phyloP scores from a whole-genome alignment of 2,888 invertebrate genomes.

The Trachelus troglodyta region DNA sequence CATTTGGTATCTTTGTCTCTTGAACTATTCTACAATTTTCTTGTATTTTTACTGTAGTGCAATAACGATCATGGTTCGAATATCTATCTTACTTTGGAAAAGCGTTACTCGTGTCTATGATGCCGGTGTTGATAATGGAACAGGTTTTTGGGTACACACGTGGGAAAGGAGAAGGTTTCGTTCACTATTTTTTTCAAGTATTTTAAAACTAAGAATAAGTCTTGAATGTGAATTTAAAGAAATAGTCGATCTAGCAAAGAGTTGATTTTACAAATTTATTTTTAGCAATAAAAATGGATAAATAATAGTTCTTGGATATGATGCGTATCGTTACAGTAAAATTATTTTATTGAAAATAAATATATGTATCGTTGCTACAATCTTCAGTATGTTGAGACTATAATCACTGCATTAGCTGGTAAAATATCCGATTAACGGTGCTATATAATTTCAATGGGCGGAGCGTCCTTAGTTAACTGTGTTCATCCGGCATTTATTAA shows the following conservation, averaged over 20 bases:
- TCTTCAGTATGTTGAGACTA: not conserved
- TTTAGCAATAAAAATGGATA: not conserved
- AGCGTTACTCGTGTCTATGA: not conserved
- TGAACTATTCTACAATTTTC: not conserved
- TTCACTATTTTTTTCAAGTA: not conserved
- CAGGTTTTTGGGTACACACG: not conserved
- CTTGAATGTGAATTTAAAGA: not conserved
- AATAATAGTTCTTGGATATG: not conserved
- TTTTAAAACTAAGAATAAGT: not conserved
- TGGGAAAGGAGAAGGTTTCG: not conserved
- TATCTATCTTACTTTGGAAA: not conserved
- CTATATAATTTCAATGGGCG: not conserved
- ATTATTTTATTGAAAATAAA: not conserved
- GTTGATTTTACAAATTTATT: not conserved
- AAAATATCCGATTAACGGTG: not conserved
- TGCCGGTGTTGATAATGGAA: not conserved
- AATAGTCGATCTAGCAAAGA: not conserved
- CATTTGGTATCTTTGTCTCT: not conserved
- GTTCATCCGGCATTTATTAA: not conserved
- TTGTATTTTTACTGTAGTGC: not conserved
- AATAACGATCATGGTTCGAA: not conserved
- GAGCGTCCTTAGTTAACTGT: not conserved
- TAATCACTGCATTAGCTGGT: not conserved
- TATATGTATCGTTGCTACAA: not conserved
- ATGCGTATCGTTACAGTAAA: not conserved